Base-by-base conservation (phyloP, 92 coral and sea anemone species). In the Porites rus region DNA sequence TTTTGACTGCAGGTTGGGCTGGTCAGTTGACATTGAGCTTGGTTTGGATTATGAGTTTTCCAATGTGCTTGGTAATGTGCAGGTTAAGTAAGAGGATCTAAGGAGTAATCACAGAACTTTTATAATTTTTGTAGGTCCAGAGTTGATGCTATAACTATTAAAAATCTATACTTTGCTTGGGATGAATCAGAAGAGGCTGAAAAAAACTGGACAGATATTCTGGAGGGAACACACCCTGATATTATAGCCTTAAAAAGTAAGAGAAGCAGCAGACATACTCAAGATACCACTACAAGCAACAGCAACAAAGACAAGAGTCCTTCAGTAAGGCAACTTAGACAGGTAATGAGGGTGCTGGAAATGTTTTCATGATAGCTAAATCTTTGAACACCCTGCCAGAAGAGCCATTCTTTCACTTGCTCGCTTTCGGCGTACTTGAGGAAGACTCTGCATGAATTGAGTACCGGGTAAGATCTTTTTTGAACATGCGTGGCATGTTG, bases 181-280 rank as follows among this genome's bases (percentile, higher is more conserved):
- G 88, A 87, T 65, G 78, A 84, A 78, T 79, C 93, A 65, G 87
- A 74, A 12, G 79, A 84, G 17, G 73, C 74, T 17, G 93, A 93
- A 20, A 50, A 79, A 24, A 90, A 82, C 78, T 93, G 96, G 96
- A 66, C 54, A 17, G 51, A 63, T 10, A 66, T 90, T 58, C 75
- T 90, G 4, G 82, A 84, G 28, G 83, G 78, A 54, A 80, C 76
- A 50, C 92, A 90, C 54, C 83, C 81, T 76, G 86, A 87, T 64
- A 56, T 91, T 38, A 72, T 9, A 59, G 65, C 17, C 20, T 73
- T 73, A 14, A 84, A 84, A 65, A 71, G 28, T 51, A 78, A 51
- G 68, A 24, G 8, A 11, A 51, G 21, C 0, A 80, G 31, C 11
- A 54, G 19, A 72, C 68, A 6, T 25, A 2, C 5, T 46, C 50